phyloP scores from a whole-genome alignment of 2,797 vertebrate species.

The Enteromius paludinosus region DNA sequence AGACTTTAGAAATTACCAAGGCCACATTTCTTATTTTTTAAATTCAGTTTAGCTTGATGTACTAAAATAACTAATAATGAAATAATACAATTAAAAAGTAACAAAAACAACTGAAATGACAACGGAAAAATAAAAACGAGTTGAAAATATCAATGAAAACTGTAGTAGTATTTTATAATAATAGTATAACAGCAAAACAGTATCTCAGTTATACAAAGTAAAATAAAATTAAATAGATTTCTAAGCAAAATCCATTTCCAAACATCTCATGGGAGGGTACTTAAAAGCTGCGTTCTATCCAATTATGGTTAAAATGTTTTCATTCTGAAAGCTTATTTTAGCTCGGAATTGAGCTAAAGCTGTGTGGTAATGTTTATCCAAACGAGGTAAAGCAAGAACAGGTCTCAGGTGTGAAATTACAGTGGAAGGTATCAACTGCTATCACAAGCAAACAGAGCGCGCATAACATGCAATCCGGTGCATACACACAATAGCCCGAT shows the following conservation, averaged over 20 bases:
- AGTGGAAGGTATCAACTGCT: conserved; percentile 15
- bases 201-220: not conserved
- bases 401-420: conserved; percentile 29
- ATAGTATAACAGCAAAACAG: not conserved
- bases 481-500: not conserved
- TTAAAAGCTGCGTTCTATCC: not conserved
- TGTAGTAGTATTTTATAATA: not conserved
- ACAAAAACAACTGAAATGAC: no score
- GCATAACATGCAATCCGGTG: not conserved
- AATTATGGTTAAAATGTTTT: not conserved
- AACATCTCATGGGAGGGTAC: not conserved
- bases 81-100: no score
- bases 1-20: no score
- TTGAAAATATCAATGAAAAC: not conserved
- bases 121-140: no score
- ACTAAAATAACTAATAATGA: no score
- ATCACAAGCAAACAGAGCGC: not conserved
- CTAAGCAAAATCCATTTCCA: not conserved
- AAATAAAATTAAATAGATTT: not conserved
- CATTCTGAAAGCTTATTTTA: not conserved
- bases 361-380: conserved; percentile 6
- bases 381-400: conserved; percentile 18
- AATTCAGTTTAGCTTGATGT: no score
- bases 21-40: no score
- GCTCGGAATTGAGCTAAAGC: not conserved